Conservation (phyloP, 2,888 invertebrate genomes). For the Petrolisthes cinctipes region DNA sequence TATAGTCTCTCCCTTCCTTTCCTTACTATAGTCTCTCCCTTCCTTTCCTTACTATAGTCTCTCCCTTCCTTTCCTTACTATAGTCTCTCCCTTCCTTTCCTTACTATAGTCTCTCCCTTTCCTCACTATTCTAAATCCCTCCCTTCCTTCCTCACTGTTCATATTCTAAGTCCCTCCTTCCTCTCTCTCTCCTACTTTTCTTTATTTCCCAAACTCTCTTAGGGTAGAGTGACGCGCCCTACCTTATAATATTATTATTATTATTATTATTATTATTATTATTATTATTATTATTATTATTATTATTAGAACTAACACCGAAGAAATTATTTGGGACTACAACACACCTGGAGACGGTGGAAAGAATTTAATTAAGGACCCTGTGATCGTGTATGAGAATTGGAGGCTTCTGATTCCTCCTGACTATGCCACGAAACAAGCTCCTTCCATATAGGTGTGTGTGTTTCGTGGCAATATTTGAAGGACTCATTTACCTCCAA, state of each 20-base stretch:
- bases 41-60: background rate
- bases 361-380: background rate
- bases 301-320: background rate
- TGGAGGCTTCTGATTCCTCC: too few relatives aligned
- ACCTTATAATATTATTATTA: background rate
- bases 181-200: background rate
- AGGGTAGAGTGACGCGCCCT: background rate
- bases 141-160: constrained; percentile 1
- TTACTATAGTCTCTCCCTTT: background rate
- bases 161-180: background rate
- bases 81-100: background rate
- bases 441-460: too few relatives aligned
- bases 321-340: background rate
- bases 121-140: background rate
- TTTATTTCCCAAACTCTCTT: too few relatives aligned
- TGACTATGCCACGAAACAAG: too few relatives aligned
- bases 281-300: background rate
- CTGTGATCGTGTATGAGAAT: background rate
- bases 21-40: background rate
- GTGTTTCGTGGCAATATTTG: too few relatives aligned
- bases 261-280: background rate
- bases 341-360: background rate
- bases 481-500: too few relatives aligned
- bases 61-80: background rate
- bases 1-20: background rate